Conservation (phyloP, 2,797 vertebrate species). For the Poliocrania exsul region DNA sequence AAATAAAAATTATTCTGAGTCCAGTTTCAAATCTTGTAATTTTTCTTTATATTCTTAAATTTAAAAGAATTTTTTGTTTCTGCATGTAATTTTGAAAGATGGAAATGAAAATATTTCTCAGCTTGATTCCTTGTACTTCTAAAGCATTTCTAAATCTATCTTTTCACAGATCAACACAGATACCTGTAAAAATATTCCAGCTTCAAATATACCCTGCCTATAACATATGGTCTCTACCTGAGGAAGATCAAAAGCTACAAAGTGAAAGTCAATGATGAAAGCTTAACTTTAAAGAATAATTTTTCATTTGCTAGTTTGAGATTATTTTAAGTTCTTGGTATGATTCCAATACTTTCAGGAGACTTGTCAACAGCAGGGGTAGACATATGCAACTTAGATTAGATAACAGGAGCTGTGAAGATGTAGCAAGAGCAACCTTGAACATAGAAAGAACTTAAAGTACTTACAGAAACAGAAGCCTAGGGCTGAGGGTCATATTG, state of each 20-base stretch:
- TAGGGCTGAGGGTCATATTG: not conserved
- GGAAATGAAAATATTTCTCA: not conserved
- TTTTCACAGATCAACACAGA: not conserved
- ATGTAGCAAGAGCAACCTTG: not conserved
- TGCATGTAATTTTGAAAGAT: not conserved
- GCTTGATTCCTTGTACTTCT: not conserved
- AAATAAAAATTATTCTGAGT: not conserved
- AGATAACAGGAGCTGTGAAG: not conserved
- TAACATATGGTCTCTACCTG: not conserved
- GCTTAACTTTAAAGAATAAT: not conserved
- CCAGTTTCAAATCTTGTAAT: not conserved
- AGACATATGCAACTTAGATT: conserved; percentile 11
- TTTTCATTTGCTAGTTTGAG: not conserved
- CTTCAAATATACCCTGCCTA: not conserved
- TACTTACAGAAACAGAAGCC: not conserved
- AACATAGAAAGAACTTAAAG: not conserved
- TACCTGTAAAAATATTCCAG: not conserved
- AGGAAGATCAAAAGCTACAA: not conserved
- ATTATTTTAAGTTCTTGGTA: conserved; percentile 30
- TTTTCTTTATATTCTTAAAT: not conserved
- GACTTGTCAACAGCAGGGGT: conserved; percentile 7
- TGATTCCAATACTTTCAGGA: not conserved
- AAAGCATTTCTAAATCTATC: not conserved
- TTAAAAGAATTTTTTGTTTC: not conserved
- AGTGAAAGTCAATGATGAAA: not conserved